Conservation (phyloP, 2,797 vertebrate species). For the Euthynnus affinis region DNA sequence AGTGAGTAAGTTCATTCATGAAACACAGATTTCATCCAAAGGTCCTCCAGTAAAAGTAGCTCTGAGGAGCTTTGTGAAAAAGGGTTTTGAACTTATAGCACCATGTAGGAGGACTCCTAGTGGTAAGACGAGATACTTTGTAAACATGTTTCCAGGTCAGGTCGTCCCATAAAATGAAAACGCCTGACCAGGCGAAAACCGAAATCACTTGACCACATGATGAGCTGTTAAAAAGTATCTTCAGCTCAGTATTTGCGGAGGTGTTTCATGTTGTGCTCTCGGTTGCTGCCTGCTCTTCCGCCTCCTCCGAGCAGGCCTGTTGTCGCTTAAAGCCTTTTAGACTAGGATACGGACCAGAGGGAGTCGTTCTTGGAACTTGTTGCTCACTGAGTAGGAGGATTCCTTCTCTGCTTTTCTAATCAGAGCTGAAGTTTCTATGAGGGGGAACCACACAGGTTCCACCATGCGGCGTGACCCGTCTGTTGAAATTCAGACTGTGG, state of each 20-base stretch:
- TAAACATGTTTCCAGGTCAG: background rate
- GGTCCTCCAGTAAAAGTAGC: background rate
- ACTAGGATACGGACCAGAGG: constrained; percentile 61
- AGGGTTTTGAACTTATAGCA: background rate
- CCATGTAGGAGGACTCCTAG: background rate
- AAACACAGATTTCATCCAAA: constrained; percentile 12
- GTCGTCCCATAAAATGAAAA: constrained; percentile 13
- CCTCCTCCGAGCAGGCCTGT: constrained; percentile 62
- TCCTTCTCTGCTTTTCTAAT: constrained; percentile 84
- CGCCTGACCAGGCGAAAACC: background rate
- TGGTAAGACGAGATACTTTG: constrained; percentile 5
- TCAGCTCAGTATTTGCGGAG: constrained; percentile 15
- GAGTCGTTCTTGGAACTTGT: constrained; percentile 76
- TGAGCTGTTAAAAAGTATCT: constrained; percentile 6
- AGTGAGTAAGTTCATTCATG: constrained; percentile 1
- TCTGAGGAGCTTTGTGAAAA: background rate
- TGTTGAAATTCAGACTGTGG: constrained; percentile 76
- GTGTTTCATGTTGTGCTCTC: constrained; percentile 27
- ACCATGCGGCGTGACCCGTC: constrained; percentile 38
- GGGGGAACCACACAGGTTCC: constrained; percentile 71
- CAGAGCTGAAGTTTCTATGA: constrained; percentile 70
- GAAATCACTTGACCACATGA: background rate
- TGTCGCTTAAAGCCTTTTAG: constrained; percentile 63
- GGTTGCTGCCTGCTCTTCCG: constrained; percentile 40
- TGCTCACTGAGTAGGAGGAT: constrained; percentile 80